Evolutionary conservation across 2,797 vertebrate genomes (phyloP).

Genomic region (Betta splendens): DNA sequence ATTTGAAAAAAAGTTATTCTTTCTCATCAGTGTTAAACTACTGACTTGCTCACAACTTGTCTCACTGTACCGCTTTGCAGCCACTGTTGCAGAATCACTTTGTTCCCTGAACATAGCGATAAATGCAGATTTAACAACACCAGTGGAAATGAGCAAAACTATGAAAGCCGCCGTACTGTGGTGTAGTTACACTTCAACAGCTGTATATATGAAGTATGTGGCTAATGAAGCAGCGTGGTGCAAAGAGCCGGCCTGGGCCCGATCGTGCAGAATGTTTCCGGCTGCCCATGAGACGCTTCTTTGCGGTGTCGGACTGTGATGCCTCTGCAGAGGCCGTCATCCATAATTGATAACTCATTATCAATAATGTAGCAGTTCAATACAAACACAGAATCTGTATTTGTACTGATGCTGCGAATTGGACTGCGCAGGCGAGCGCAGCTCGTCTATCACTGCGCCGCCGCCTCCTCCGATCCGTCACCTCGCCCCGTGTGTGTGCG

Average conservation of each 20-base stretch:
- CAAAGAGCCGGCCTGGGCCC: constrained; percentile 51
- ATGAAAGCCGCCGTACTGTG: not conserved
- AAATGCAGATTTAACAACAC: no score
- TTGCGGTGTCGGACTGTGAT: constrained; percentile 64
- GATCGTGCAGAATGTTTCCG: constrained; percentile 53
- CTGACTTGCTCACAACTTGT: no score
- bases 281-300: constrained; percentile 50
- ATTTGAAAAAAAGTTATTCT: no score
- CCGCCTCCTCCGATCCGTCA: constrained; percentile 58
- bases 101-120: no score
- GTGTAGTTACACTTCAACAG: not conserved
- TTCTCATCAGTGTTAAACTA: no score
- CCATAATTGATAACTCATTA: constrained; percentile 72
- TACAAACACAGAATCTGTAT: constrained; percentile 73
- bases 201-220: constrained; percentile 5
- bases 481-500: constrained; percentile 32
- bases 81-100: no score
- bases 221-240: constrained; percentile 51
- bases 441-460: constrained; percentile 51
- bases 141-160: no score
- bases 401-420: constrained; percentile 62
- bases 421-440: constrained; percentile 54
- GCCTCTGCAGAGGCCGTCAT: constrained; percentile 66
- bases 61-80: constrained; percentile 18
- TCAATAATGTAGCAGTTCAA: constrained; percentile 80